Percentiles rank a stretch among this genome's conserved stretches.
Conservation (phyloP, 2,888 invertebrate species). For the Abscondita cerata region DNA sequence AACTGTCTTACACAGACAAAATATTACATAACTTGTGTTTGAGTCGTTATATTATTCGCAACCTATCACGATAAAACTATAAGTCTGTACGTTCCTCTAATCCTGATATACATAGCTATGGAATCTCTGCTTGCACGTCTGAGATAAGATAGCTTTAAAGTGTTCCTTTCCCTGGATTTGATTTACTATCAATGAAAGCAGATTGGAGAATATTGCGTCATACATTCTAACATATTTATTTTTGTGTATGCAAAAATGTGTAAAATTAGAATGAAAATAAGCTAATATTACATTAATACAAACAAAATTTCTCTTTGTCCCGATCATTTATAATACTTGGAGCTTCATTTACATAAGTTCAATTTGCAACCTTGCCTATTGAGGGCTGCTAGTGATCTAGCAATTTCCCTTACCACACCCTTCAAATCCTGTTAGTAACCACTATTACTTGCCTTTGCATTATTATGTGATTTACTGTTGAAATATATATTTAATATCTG, state of each 20-base stretch:
- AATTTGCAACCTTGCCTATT: constrained; percentile 10
- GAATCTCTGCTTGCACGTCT: constrained; percentile 13
- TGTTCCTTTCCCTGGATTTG: constrained; percentile 13
- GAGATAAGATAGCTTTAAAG: constrained; percentile 15
- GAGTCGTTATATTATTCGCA: constrained; percentile 6
- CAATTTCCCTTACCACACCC: constrained; percentile 10
- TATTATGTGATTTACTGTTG: constrained; percentile 6
- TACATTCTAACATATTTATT: constrained; percentile 7
- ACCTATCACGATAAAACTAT: constrained; percentile 11
- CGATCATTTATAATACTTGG: constrained; percentile 5
- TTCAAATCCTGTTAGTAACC: constrained; percentile 10
- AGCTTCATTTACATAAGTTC: constrained; percentile 9
- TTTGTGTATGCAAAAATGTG: not conserved
- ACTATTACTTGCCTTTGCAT: constrained; percentile 8
- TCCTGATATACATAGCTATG: constrained; percentile 11
- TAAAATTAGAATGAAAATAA: not conserved
- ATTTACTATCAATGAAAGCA: constrained; percentile 10
- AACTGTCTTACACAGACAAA: too few relatives aligned
- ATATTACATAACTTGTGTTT: not conserved
- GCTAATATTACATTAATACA: not conserved
- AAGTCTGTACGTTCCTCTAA: constrained; percentile 6
- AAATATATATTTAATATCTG: constrained; percentile 3
- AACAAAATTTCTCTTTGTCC: not conserved
- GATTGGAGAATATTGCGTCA: constrained; percentile 3
- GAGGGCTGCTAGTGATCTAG: constrained; percentile 4